Base-by-base conservation (phyloP, 2,797 vertebrate genomes). In the Sebastes miniatus region DNA sequence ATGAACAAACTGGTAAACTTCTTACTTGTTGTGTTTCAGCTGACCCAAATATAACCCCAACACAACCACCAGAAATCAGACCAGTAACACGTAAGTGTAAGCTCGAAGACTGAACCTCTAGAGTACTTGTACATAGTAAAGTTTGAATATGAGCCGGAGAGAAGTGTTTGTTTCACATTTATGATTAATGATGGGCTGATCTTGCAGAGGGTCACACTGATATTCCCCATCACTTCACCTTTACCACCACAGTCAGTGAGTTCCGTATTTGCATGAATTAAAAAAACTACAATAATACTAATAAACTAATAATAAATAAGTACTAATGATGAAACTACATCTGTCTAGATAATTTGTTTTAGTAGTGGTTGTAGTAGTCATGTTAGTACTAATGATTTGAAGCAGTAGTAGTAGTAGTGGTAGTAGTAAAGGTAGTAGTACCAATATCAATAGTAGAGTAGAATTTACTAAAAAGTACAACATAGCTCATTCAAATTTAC, bases 21-120 rank as follows among this genome's bases (percentile, higher is more conserved):
- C 47, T 50, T 50, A 20, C 64, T 69, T 59, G 3, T 61, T 84
- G 36, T 83, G 24, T 89, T 90, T 64, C 76, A 92, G 92, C 18
- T 29, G 54, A 89, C 4, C 91, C 89, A 25, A 56, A 0, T 1
- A 66, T 0, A 59, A 4, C 6, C 8, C 10, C 22, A 54, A 32
- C 52, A 27, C 24, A 13, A n/a, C n/a, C 27, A 20, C 31, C 67
- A 52, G 16, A 0, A 14, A 43, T 43, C 0, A 54, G 1, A 29
- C 29, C 16, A 16, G 8, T 0, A 57, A 47, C 47, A 73, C 1
- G 90, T 90, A 76, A 87, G 84, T 75, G 2, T 29, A 20, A 50
- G 47, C 47, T 50, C 47, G 4, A 20, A 50, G 8, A 20, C 47
- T 20, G 4, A 50, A 50, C 47, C 16, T 50, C 18, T 50, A 8